Percentiles rank a stretch among this genome's conserved stretches.
These are phyloP conservation scores for Callinectes sapidus DNA, from an alignment of 2,888 invertebrate species.

Conservation along the genomic window DNA sequence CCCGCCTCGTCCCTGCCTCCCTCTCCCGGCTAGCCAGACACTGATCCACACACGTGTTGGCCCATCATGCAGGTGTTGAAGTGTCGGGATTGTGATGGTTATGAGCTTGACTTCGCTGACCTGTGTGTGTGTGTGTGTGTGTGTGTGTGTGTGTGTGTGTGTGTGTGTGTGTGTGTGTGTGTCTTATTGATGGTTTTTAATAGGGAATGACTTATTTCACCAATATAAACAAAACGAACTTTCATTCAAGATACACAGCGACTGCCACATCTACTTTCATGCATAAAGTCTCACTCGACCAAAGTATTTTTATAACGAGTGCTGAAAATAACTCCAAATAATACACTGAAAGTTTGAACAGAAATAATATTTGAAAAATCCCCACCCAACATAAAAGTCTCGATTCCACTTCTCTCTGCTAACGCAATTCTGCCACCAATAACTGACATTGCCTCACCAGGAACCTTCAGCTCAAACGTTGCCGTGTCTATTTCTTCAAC, in stretches of 20 bases:
- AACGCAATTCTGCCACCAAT: too few relatives aligned
- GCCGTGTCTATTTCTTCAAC: too few relatives aligned
- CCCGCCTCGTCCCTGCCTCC: too few relatives aligned
- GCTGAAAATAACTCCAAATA: not conserved
- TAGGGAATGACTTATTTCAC: not conserved
- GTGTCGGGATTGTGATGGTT: not conserved
- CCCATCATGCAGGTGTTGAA: not conserved
- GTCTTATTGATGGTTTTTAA: not conserved
- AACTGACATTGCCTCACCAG: too few relatives aligned
- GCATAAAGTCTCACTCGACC: not conserved
- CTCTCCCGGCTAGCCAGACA: not conserved
- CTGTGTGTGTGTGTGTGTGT: not conserved
- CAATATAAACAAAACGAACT: not conserved
- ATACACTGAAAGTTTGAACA: not conserved
- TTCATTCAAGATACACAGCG: not conserved
- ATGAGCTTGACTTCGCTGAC: not conserved
- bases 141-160: constrained; percentile 10
- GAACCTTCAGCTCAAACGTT: too few relatives aligned
- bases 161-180: not conserved
- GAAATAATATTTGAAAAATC: too few relatives aligned
- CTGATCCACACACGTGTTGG: not conserved
- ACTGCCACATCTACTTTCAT: not conserved
- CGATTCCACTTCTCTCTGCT: too few relatives aligned
- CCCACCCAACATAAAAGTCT: too few relatives aligned
- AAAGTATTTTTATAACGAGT: not conserved